Conservation (phyloP, 2,888 invertebrate species). For the Lycaena phlaeas region DNA sequence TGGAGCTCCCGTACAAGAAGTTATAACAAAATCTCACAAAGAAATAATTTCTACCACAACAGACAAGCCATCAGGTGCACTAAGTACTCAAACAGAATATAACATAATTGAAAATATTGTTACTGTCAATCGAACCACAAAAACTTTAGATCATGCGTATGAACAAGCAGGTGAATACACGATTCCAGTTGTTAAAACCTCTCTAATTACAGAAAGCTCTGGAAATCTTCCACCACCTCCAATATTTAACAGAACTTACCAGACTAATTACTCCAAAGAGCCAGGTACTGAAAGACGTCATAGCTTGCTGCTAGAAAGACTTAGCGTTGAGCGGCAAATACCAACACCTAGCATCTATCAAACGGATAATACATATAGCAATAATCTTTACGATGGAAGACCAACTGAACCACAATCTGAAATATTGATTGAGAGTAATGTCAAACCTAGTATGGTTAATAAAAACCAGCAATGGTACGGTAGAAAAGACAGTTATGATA, state of each 20-base stretch:
- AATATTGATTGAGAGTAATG: conserved; percentile 54
- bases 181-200: conserved; percentile 51
- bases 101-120: conserved; percentile 61
- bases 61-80: conserved; percentile 37
- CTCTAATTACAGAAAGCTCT: conserved; percentile 49
- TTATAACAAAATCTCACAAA: conserved; percentile 51
- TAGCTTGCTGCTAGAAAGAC: conserved; percentile 51
- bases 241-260: conserved; percentile 39
- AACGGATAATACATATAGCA: conserved; percentile 34
- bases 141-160: conserved; percentile 52
- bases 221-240: conserved; percentile 42
- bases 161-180: conserved; percentile 30
- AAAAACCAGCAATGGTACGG: conserved; percentile 56
- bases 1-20: conserved; percentile 36
- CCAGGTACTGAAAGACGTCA: conserved; percentile 52
- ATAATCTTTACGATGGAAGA: conserved; percentile 41
- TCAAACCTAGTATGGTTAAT: conserved; percentile 57
- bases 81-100: conserved; percentile 55
- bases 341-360: conserved; percentile 49
- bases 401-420: conserved; percentile 58
- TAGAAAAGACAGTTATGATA: conserved; percentile 8
- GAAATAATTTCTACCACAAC: conserved; percentile 50
- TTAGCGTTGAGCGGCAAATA: conserved; percentile 58
- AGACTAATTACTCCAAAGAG: conserved; percentile 43
- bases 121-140: conserved; percentile 57